Conservation (phyloP, 2,113 vertebrate species). For the Meles meles region DNA sequence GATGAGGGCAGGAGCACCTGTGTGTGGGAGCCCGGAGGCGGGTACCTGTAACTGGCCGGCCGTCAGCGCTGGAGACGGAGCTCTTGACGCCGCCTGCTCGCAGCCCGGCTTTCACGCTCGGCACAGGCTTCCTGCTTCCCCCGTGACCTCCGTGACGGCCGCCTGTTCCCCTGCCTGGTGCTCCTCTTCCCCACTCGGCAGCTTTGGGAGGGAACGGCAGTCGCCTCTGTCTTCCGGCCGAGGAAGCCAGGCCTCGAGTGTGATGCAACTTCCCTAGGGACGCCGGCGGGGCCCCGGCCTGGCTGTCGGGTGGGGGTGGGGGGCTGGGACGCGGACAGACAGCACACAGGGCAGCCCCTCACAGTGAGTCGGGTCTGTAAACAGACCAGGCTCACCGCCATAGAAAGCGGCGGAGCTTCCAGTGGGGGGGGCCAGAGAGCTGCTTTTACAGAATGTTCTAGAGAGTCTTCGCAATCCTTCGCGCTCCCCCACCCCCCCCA, state of each 20-base stretch:
- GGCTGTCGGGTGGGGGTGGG: not conserved
- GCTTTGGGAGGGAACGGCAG: not conserved
- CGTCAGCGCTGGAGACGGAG: accelerated
- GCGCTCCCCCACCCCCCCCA: too few species aligned
- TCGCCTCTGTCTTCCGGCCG: not conserved
- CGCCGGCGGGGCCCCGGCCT: not conserved
- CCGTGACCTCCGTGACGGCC: accelerated
- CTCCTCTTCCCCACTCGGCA: accelerated
- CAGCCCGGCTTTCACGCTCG: not conserved
- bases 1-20: not conserved
- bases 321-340: not conserved
- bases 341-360: not conserved
- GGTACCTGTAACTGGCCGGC: not conserved
- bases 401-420: not conserved
- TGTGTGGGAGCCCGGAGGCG: accelerated
- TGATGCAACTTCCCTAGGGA: conserved; percentile 5
- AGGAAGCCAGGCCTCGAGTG: not conserved
- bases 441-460: not conserved
- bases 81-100: not conserved
- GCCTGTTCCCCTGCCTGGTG: too few species aligned
- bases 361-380: not conserved
- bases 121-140: not conserved
- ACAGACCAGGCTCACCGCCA: accelerated
- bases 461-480: not conserved
- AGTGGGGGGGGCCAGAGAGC: accelerated